A percentile compares a stretch with the other conserved stretches of the same genome.
phyloP scores from a whole-genome alignment of 2,113 vertebrate genomes.

The Dascyllus trimaculatus region DNA sequence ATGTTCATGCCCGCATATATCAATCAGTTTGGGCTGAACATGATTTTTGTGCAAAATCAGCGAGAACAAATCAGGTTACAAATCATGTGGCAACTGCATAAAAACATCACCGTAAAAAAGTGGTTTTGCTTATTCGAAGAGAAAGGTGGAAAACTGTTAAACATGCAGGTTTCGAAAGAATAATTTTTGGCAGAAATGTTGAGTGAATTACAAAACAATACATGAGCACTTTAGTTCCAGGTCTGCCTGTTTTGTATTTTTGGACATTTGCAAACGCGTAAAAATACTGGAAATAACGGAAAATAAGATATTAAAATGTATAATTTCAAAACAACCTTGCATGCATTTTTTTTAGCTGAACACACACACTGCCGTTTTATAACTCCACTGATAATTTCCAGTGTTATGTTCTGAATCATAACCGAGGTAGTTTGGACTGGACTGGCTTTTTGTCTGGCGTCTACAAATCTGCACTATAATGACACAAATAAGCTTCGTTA shows the following conservation, averaged over 20 bases:
- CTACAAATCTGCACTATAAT: conserved; percentile 52
- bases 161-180: too few relatives aligned
- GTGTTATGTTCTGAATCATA: conserved; percentile 1
- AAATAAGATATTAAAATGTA: neutral
- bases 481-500: conserved; percentile 45
- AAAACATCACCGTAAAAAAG: conserved; percentile 17
- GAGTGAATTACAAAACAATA: conserved; percentile 7
- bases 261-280: neutral
- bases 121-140: neutral
- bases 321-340: neutral
- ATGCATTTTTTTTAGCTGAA: conserved; percentile 14
- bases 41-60: conserved; percentile 26
- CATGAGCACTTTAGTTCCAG: neutral
- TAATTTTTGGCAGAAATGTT: neutral
- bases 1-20: conserved; percentile 70
- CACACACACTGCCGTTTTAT: neutral
- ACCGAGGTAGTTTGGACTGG: conserved; percentile 8
- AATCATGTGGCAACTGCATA: conserved; percentile 22
- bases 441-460: conserved; percentile 32
- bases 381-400: neutral
- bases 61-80: conserved; percentile 22
- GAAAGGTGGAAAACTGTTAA: neutral
- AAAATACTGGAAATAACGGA: neutral
- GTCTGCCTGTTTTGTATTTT: neutral
- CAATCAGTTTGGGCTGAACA: conserved; percentile 60